phyloP scores from a whole-genome alignment of 2,888 invertebrate genomes.

The Didymodactylos carnosus region DNA sequence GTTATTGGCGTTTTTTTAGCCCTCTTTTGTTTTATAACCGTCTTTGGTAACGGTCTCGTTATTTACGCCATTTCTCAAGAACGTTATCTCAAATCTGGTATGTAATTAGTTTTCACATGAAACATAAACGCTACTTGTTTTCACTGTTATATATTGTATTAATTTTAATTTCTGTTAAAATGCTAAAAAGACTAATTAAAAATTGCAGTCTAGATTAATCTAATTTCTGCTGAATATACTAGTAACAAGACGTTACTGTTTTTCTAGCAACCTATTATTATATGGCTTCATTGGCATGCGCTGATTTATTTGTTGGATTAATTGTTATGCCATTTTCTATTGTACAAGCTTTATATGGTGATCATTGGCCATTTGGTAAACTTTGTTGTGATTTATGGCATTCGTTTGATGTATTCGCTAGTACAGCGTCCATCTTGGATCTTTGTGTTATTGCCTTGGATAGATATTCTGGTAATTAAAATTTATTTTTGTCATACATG shows the following conservation, averaged over 20 bases:
- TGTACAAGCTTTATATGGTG: conserved; percentile 1
- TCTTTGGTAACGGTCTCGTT: not conserved
- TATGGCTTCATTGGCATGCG: conserved; percentile 8
- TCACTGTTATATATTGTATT: not conserved
- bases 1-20: not conserved
- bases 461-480: too few relatives aligned
- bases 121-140: too few relatives aligned
- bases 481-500: too few relatives aligned
- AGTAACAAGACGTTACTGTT: too few relatives aligned
- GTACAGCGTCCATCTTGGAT: conserved; percentile 88
- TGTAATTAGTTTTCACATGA: not conserved
- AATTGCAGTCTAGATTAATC: too few relatives aligned
- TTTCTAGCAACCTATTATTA: conserved; percentile 6
- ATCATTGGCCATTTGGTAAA: conserved; percentile 11
- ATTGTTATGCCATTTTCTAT: conserved; percentile 10
- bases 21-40: not conserved
- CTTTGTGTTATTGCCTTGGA: conserved; percentile 87
- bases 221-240: not conserved
- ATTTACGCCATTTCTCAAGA: not conserved
- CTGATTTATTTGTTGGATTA: conserved; percentile 10
- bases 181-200: too few relatives aligned
- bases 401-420: conserved; percentile 81
- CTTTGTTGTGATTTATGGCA: conserved; percentile 81
- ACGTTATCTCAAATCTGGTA: not conserved
- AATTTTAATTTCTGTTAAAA: too few relatives aligned